A percentile compares a stretch with the other conserved stretches of the same genome.
Conservation (phyloP, 2,113 vertebrate genomes). For the Ochotona curzoniae region DNA sequence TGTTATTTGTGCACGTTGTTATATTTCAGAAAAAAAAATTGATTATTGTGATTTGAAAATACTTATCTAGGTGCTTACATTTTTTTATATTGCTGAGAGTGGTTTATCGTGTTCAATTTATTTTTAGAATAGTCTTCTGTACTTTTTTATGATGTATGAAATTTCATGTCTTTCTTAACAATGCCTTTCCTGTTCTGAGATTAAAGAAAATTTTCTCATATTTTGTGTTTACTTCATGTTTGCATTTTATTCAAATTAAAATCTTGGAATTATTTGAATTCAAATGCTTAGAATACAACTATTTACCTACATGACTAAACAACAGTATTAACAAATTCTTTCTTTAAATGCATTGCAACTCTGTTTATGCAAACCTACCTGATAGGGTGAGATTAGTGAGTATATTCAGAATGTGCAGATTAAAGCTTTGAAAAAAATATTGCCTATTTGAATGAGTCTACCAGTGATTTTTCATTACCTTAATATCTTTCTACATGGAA, state of each 20-base stretch:
- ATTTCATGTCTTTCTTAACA: conserved; percentile 20
- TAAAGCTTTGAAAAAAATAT: neutral
- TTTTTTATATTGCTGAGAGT: neutral
- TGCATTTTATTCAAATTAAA: conserved; percentile 4
- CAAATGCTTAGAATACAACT: neutral
- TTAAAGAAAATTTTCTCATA: neutral
- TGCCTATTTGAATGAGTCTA: neutral
- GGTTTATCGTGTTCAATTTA: neutral
- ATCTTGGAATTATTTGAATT: neutral
- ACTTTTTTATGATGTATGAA: neutral
- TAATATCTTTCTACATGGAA: neutral
- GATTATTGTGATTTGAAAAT: neutral
- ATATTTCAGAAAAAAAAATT: conserved; percentile 41
- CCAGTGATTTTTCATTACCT: neutral
- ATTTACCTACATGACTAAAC: neutral
- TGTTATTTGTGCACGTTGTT: neutral
- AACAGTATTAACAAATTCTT: neutral
- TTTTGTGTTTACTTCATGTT: neutral
- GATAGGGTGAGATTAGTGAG: neutral
- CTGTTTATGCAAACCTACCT: neutral
- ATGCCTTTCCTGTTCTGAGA: neutral
- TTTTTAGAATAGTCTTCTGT: neutral
- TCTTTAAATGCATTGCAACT: neutral
- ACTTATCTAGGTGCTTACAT: neutral
- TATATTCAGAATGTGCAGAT: neutral